These are phyloP conservation scores for Brachionus koreanus DNA, from an alignment of 1,140 invertebrate genomes.

Conservation along the genomic window DNA sequence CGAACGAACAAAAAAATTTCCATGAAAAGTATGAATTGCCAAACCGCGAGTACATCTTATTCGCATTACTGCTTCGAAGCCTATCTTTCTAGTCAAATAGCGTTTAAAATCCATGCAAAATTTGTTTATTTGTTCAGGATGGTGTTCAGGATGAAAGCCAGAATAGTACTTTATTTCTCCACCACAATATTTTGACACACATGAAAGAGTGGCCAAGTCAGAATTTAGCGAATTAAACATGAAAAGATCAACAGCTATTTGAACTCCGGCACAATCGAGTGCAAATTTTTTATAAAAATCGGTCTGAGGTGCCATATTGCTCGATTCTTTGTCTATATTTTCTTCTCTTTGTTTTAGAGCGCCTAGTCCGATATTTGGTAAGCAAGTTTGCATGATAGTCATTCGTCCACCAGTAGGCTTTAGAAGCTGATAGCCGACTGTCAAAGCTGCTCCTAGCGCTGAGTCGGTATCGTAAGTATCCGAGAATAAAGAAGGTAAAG, in stretches of 20 bases:
- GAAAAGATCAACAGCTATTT: slow-evolving; percentile 93
- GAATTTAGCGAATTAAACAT: slow-evolving; percentile 85
- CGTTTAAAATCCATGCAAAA: slow-evolving; percentile 75
- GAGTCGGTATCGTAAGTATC: slow-evolving; percentile 70
- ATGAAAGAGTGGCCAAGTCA: slow-evolving; percentile 68
- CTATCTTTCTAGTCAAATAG: slow-evolving; percentile 92
- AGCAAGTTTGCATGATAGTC: slow-evolving; percentile 83
- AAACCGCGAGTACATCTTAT: slow-evolving; percentile 85
- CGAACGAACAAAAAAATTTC: slow-evolving; percentile 97
- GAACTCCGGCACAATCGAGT: slow-evolving; percentile 89
- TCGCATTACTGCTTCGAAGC: slow-evolving; percentile 97
- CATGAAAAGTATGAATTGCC: slow-evolving; percentile 94
- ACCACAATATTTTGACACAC: slow-evolving; percentile 88
- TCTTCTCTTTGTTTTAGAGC: slow-evolving; percentile 70
- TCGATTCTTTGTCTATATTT: slow-evolving; percentile 51
- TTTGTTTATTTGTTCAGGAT: slow-evolving; percentile 68
- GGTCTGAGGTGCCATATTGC: slow-evolving; percentile 80
- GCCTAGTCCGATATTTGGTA: slow-evolving; percentile 86
- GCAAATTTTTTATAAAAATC: slow-evolving; percentile 97
- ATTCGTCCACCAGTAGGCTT: slow-evolving; percentile 86
- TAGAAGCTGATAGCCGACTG: slow-evolving; percentile 85
- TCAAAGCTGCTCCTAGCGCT: slow-evolving; percentile 84
- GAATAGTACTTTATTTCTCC: slow-evolving; percentile 90
- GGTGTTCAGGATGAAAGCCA: slow-evolving; percentile 70
- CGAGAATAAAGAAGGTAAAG: slow-evolving; percentile 74